A percentile compares a stretch with the other conserved stretches of the same genome.
Conservation (phyloP, 2,797 vertebrate species). For the Peromyscus nudipes region DNA sequence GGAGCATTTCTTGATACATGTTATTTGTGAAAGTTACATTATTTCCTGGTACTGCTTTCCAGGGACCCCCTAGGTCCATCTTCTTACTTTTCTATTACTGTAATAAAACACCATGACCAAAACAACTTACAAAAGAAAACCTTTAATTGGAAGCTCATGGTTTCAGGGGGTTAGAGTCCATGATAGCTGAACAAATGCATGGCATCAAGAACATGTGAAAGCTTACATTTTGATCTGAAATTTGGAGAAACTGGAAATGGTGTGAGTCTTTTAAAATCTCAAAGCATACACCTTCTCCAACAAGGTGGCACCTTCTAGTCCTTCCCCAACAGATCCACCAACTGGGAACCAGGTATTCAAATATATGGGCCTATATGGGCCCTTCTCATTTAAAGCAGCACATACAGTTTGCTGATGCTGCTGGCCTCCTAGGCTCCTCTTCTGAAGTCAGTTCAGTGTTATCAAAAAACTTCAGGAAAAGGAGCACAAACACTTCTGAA, state of each 20-base stretch:
- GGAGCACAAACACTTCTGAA: background rate
- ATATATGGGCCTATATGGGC: background rate
- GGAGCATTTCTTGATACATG: conserved; percentile 76
- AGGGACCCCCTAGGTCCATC: background rate
- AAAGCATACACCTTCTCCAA: background rate
- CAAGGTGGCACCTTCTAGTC: background rate
- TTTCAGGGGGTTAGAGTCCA: background rate
- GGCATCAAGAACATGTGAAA: background rate
- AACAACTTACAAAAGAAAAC: background rate
- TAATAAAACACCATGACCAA: background rate
- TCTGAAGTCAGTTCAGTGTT: background rate
- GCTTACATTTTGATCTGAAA: background rate
- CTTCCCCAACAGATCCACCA: background rate
- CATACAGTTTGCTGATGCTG: conserved; percentile 86
- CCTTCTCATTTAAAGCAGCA: background rate
- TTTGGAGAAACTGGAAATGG: background rate
- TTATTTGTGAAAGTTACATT: conserved; percentile 37
- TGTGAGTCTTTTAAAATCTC: background rate
- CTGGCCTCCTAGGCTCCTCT: background rate
- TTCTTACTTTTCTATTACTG: background rate
- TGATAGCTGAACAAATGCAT: background rate
- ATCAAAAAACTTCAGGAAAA: background rate
- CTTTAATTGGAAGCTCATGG: background rate
- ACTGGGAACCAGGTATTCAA: background rate
- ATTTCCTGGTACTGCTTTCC: conserved; percentile 89